Evolutionary conservation across 2,113 vertebrate genomes (phyloP).

Genomic region (Leucopsar rothschildi): DNA sequence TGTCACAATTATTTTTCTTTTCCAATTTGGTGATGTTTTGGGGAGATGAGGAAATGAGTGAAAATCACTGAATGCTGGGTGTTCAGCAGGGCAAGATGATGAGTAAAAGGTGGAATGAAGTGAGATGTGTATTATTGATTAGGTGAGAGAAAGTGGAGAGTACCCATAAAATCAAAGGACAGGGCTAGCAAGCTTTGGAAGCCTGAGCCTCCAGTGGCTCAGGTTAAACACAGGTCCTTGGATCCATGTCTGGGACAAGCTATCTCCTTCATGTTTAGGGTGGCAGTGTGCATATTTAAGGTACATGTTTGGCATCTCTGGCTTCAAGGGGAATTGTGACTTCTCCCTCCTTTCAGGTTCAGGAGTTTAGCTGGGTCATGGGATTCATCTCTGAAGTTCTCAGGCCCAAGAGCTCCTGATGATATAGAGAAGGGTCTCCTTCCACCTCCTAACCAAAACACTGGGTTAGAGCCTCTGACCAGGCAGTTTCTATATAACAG

Average conservation of each 20-base stretch:
- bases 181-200: background rate
- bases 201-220: background rate
- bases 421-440: background rate
- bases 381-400: background rate
- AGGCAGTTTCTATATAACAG: background rate
- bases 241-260: rapidly evolving
- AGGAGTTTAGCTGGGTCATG: background rate
- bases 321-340: background rate
- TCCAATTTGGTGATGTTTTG: background rate
- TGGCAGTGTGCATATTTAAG: background rate
- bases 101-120: background rate
- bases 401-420: background rate
- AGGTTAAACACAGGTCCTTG: background rate
- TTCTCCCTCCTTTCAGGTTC: background rate
- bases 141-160: background rate
- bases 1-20: background rate
- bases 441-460: background rate
- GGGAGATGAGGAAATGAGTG: background rate
- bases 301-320: background rate
- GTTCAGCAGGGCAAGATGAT: background rate
- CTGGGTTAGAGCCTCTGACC: background rate
- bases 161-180: background rate
- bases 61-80: background rate
- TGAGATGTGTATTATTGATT: background rate
- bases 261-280: background rate